Percentiles rank a stretch among this genome's conserved stretches.
phyloP scores from a whole-genome alignment of 2,888 invertebrate species.

The Drosophila maculinotata region DNA sequence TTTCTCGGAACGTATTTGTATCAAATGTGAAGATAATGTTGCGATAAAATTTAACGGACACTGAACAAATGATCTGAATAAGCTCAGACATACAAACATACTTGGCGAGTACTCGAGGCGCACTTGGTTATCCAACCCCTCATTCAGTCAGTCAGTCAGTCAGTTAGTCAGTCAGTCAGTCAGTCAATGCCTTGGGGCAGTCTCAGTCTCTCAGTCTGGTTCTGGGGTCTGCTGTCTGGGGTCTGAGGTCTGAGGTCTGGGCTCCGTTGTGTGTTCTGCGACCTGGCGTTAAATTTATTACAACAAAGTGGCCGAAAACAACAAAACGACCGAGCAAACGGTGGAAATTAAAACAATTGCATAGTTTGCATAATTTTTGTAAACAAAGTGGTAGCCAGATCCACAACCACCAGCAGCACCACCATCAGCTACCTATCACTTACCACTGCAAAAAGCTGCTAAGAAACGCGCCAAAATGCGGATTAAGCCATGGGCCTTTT shows the following conservation, averaged over 20 bases:
- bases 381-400: constrained; percentile 64
- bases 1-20: constrained; percentile 27
- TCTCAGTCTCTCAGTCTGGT: constrained; percentile 22
- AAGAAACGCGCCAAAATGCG: constrained; percentile 77
- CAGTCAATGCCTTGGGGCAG: constrained; percentile 46
- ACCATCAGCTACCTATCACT: constrained; percentile 13
- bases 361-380: constrained; percentile 76
- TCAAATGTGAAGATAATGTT: constrained; percentile 48
- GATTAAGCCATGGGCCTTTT: constrained; percentile 59
- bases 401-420: constrained; percentile 1
- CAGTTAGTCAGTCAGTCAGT: constrained; percentile 11
- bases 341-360: constrained; percentile 74
- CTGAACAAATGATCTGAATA: constrained; percentile 50
- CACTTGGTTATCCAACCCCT: constrained; percentile 8
- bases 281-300: constrained; percentile 82
- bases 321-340: constrained; percentile 26
- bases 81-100: constrained; percentile 21
- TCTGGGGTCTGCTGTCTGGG: not conserved
- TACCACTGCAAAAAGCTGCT: constrained; percentile 46
- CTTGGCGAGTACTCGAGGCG: constrained; percentile 17
- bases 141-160: constrained; percentile 4
- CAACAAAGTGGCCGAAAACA: constrained; percentile 53
- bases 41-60: constrained; percentile 53
- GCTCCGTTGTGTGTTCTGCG: constrained; percentile 10
- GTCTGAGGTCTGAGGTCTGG: constrained; percentile 12